Evolutionary conservation across 1,140 invertebrate genomes (phyloP).

Genomic region (Drosophila bocqueti): DNA sequence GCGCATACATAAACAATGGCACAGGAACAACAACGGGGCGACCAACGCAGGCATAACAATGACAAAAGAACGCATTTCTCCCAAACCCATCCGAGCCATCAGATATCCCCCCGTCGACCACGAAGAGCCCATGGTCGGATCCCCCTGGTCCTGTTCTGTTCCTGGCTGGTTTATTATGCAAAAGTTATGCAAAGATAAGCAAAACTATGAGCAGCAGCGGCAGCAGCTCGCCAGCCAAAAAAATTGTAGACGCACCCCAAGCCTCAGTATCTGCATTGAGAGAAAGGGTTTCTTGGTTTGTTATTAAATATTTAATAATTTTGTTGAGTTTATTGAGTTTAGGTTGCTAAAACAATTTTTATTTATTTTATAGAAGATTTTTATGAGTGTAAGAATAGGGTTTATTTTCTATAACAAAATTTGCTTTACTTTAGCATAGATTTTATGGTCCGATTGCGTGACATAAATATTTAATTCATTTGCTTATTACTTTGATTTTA

Average conservation of each 20-base stretch:
- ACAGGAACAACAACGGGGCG: conserved; percentile 53
- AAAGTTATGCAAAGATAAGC: conserved; percentile 84
- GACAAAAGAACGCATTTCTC: conserved; percentile 78
- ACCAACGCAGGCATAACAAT: conserved; percentile 65
- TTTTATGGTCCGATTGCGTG: not conserved
- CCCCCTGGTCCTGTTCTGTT: conserved; percentile 37
- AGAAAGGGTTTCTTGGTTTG: not conserved
- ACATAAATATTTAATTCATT: not conserved
- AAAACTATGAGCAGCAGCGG: conserved; percentile 81
- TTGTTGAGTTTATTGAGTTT: too few species aligned
- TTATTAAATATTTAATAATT: not conserved
- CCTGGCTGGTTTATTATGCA: conserved; percentile 82
- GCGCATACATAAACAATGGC: conserved; percentile 81
- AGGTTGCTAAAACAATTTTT: too few species aligned
- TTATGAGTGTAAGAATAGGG: not conserved
- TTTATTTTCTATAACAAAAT: not conserved
- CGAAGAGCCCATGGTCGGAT: conserved; percentile 8
- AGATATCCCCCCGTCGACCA: conserved; percentile 14
- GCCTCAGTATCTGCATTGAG: conserved; percentile 13
- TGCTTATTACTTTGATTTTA: not conserved
- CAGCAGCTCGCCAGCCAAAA: conserved; percentile 73
- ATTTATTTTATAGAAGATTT: not conserved
- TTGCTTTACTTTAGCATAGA: not conserved
- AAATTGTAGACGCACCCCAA: conserved; percentile 54
- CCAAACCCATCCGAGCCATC: conserved; percentile 22